These are phyloP conservation scores for Microplitis deprimator DNA, from an alignment of 2,888 invertebrate genomes.

Conservation along the genomic window DNA sequence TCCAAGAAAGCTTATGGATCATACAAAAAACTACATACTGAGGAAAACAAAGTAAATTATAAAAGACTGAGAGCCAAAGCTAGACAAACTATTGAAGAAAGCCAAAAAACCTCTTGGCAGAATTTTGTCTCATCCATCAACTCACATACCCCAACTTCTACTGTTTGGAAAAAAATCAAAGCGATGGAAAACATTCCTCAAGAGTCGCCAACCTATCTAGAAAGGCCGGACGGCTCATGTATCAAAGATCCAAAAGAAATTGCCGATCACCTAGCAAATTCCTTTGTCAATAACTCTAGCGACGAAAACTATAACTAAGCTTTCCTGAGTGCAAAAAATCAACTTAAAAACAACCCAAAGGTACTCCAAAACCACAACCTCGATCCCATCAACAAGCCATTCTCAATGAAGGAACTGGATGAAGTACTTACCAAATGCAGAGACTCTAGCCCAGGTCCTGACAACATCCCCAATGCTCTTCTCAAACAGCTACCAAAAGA, in stretches of 20 bases:
- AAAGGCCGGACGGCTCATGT: conserved; percentile 6
- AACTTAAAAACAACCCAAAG: conserved; percentile 18
- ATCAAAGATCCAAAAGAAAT: conserved; percentile 23
- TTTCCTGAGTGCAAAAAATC: background rate
- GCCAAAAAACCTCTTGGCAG: conserved; percentile 42
- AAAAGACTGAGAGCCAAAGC: conserved; percentile 42
- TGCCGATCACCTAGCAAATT: conserved; percentile 28
- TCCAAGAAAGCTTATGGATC: no score
- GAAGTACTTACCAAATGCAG: background rate
- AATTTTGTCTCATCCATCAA: conserved; percentile 35
- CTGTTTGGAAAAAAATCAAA: conserved; percentile 44
- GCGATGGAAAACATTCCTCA: conserved; percentile 23
- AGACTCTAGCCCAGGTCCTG: conserved; percentile 46
- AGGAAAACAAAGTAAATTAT: no score
- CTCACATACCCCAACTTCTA: background rate
- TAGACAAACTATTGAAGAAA: conserved; percentile 38
- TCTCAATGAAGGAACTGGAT: conserved; percentile 24
- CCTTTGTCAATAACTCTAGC: conserved; percentile 44
- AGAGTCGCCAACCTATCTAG: background rate
- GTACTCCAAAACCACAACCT: background rate
- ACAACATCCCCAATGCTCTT: conserved; percentile 41
- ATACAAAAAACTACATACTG: no score
- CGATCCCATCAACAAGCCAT: conserved; percentile 30
- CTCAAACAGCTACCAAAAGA: conserved; percentile 24
- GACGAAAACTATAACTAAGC: conserved; percentile 27